Evolutionary conservation across 2,888 invertebrate species (phyloP).

Genomic region (Mechanitis messenoides): DNA sequence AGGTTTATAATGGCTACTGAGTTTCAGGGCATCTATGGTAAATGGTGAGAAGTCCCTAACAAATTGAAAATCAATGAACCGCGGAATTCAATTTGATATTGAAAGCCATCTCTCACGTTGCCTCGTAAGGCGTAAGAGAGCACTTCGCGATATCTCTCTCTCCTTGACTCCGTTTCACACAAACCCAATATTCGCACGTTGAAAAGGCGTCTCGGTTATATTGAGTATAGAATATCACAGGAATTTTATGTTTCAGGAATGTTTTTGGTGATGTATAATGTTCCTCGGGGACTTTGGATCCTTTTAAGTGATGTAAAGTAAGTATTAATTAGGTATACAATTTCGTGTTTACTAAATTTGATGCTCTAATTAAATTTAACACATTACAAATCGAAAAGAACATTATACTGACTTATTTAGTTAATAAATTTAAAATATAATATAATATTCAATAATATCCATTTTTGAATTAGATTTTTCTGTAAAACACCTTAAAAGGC

Average conservation of each 20-base stretch:
- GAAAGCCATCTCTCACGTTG: slow-evolving; percentile 75
- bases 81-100: slow-evolving; percentile 82
- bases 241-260: slow-evolving; percentile 30
- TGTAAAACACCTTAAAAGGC: too few relatives aligned
- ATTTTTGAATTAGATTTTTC: too few relatives aligned
- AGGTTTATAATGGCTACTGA: slow-evolving; percentile 22
- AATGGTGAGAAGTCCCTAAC: slow-evolving; percentile 68
- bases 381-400: too few relatives aligned
- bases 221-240: slow-evolving; percentile 25
- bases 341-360: background rate
- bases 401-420: too few relatives aligned
- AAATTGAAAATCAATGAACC: slow-evolving; percentile 80
- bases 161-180: slow-evolving; percentile 62
- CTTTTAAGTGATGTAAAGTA: slow-evolving; percentile 2
- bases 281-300: background rate
- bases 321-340: background rate
- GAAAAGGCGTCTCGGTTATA: slow-evolving; percentile 41
- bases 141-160: slow-evolving; percentile 59
- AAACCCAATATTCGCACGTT: slow-evolving; percentile 46
- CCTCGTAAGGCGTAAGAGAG: slow-evolving; percentile 51
- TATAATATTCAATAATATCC: too few relatives aligned
- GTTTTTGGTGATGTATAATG: slow-evolving; percentile 14
- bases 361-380: background rate
- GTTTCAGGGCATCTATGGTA: slow-evolving; percentile 62
- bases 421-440: too few relatives aligned